phyloP scores from a whole-genome alignment of 2,113 vertebrate species.

The Xyliphius kryptos region DNA sequence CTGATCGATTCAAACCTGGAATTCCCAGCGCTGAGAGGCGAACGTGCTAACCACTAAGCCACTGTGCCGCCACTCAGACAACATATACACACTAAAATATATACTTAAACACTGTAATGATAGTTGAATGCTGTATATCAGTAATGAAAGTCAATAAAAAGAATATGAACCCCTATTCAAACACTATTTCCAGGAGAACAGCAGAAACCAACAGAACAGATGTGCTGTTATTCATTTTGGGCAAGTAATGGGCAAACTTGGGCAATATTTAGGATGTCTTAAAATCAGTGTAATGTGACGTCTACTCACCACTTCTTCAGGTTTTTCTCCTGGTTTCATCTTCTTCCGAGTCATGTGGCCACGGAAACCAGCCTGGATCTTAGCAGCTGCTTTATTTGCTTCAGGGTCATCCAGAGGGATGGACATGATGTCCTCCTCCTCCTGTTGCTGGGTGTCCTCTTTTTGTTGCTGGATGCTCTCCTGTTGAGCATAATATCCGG shows the following conservation, averaged over 20 bases:
- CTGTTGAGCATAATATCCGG: constrained; percentile 49
- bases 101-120: too few species aligned
- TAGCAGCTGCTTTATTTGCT: constrained; percentile 91
- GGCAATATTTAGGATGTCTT: too few species aligned
- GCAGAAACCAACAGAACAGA: constrained; percentile 43
- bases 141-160: too few species aligned
- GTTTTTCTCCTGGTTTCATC: constrained; percentile 89
- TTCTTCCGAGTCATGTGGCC: constrained; percentile 99
- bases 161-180: constrained; percentile 34
- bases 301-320: constrained; percentile 64
- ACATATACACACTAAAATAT: too few species aligned
- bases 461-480: too few species aligned
- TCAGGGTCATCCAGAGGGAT: constrained; percentile 93
- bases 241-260: too few species aligned
- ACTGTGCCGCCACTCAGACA: too few species aligned
- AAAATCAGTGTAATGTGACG: too few species aligned
- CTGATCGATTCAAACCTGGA: too few species aligned
- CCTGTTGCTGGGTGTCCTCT: constrained; percentile 81
- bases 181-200: constrained; percentile 46
- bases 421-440: constrained; percentile 94
- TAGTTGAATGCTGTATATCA: too few species aligned
- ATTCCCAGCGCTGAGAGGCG: too few species aligned
- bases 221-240: constrained; percentile 3
- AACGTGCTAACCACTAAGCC: too few species aligned
- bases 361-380: constrained; percentile 97